Evolutionary conservation across 2,113 vertebrate genomes (phyloP).

Genomic region (Austrofundulus limnaeus): DNA sequence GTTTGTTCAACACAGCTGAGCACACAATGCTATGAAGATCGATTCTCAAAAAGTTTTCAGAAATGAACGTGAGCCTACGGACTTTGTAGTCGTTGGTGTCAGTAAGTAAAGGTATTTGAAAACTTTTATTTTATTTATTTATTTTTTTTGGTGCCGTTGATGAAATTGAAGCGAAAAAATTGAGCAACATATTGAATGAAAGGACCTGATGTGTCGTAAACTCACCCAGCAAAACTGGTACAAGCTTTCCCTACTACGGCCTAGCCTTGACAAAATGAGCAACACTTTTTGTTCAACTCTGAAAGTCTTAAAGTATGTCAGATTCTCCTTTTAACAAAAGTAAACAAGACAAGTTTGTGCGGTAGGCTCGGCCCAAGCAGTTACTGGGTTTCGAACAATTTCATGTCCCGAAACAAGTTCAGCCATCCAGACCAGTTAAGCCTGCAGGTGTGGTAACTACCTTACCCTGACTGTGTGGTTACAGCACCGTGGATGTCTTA

Average conservation of each 20-base stretch:
- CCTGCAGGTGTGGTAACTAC: slow-evolving; percentile 20
- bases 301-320: not conserved
- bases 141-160: too few species aligned
- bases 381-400: not conserved
- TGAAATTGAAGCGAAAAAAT: too few species aligned
- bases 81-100: slow-evolving; percentile 11
- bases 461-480: not conserved
- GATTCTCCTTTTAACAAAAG: not conserved
- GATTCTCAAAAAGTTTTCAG: slow-evolving; percentile 16
- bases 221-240: too few species aligned
- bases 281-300: not conserved
- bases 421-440: not conserved
- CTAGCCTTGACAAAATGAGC: not conserved
- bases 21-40: slow-evolving; percentile 34
- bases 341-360: slow-evolving; percentile 29
- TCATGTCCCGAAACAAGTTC: slow-evolving; percentile 16
- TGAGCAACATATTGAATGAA: too few species aligned
- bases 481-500: slow-evolving; percentile 1
- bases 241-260: too few species aligned
- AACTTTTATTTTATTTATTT: not conserved
- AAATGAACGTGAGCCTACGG: slow-evolving; percentile 1
- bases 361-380: slow-evolving; percentile 4
- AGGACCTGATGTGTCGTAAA: too few species aligned
- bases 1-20: slow-evolving; percentile 57
- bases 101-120: not conserved